Conservation (phyloP, 1,140 invertebrate species). For the Piezodorus guildinii region DNA sequence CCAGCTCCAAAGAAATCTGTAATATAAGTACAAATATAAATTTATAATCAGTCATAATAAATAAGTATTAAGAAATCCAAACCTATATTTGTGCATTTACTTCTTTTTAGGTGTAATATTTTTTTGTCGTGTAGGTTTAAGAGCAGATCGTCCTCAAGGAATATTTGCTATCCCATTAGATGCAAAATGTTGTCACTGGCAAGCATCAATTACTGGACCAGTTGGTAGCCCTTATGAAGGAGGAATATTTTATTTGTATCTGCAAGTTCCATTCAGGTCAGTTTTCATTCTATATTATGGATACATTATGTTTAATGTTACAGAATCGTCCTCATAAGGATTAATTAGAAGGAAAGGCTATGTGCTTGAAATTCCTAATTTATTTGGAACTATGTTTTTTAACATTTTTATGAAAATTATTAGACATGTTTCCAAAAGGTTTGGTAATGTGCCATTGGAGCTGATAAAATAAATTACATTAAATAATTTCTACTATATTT, state of each 20-base stretch:
- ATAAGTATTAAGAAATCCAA: no score
- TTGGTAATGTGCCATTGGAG: no score
- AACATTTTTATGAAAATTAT: no score
- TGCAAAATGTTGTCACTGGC: constrained; percentile 73
- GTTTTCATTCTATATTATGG: neutral
- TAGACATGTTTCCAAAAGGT: no score
- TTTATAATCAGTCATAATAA: no score
- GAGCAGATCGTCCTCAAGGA: constrained; percentile 77
- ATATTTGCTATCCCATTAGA: constrained; percentile 81
- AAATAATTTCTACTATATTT: no score
- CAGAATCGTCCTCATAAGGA: neutral
- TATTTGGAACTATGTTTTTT: no score
- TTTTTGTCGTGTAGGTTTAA: constrained; percentile 38
- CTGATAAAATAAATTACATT: no score
- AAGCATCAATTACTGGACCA: constrained; percentile 80
- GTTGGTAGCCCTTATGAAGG: constrained; percentile 85
- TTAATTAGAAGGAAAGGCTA: no score
- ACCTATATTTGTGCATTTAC: no score
- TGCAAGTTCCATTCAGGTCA: constrained; percentile 69
- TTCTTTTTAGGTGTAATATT: no score
- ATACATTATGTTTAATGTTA: neutral
- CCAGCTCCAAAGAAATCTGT: neutral
- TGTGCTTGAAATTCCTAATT: no score
- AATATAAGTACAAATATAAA: neutral
- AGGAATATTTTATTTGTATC: constrained; percentile 85